Base-by-base conservation (phyloP, 2,797 vertebrate genomes). In the Margarornis squamiger region DNA sequence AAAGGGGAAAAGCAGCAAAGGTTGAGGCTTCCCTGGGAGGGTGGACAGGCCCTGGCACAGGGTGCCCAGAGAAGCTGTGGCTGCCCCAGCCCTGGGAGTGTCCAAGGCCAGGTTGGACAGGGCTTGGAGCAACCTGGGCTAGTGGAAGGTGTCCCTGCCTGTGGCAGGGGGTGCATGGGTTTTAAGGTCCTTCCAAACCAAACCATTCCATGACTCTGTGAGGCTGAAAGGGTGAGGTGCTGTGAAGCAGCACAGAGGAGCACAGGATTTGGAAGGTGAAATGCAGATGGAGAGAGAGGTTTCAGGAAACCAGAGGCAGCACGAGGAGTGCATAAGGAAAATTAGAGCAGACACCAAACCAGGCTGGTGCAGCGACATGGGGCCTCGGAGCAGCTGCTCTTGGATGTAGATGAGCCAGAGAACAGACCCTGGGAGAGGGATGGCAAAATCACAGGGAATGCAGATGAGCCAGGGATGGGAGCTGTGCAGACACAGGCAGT, bases 131-230 rank as follows among this genome's bases (percentile, higher is more conserved):
- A 34, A 2, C 43, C 43, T 45, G 39, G 58, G 7, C 3, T 19
- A 5, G 49, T 30, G 80, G 57, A 2, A 73, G 30, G 24, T 41
- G 43, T 26, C 27, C 32, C 66, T 71, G 38, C 38, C 78, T 32
- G 3, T 13, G 46, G 10, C 78, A 20, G 16, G 19, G 24, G 10
- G 7, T n/a, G 29, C 7, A 15, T 4, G n/a, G 3, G 2, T 7
- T 71, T 21, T 32, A 1, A 36, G 26, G 10, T 43, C 26, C 23
- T 52, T 4, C 46, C 46, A 70, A 2, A 38, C 46, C 51, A 32
- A 46, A 10, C 51, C 51, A 16, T 6, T 9, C 41, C 49, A 0
- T 10, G 30, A 65, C 15, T 21, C 26, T 27, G 3, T 21, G 65
- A 52, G 32, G n/a, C 43, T 83, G 67, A 36, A 29, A 0, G 3